Evolutionary conservation across 2,888 invertebrate species (phyloP).

Genomic region (Smittia aterrima): DNA sequence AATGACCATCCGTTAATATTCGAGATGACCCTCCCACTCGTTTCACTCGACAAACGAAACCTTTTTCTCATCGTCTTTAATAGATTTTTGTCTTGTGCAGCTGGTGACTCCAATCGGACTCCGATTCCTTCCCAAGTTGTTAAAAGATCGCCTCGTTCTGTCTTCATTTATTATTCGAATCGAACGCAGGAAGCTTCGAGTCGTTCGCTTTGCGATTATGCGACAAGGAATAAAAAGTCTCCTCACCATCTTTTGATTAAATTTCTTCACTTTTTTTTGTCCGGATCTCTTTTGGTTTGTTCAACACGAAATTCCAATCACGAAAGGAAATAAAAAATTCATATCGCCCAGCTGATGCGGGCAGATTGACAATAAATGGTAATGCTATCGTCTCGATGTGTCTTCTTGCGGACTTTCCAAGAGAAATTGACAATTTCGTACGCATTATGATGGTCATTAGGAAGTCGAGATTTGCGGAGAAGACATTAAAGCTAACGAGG

Average conservation of each 20-base stretch:
- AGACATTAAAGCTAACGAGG: neutral
- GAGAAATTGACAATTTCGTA: neutral
- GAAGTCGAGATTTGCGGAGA: neutral
- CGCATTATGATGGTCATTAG: slow-evolving; percentile 7
- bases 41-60: neutral
- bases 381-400: slow-evolving; percentile 15
- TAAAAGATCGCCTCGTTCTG: neutral
- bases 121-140: neutral
- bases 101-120: slow-evolving; percentile 37
- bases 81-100: slow-evolving; percentile 31
- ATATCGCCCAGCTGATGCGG: slow-evolving; percentile 38
- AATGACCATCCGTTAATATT: slow-evolving; percentile 34
- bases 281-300: neutral
- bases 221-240: slow-evolving; percentile 19
- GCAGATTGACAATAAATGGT: slow-evolving; percentile 36
- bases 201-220: slow-evolving; percentile 32
- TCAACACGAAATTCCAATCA: slow-evolving; percentile 34
- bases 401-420: neutral
- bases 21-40: slow-evolving; percentile 9
- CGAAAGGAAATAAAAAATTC: slow-evolving; percentile 37
- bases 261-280: slow-evolving; percentile 4
- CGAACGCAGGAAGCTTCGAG: neutral
- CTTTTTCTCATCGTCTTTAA: slow-evolving; percentile 23
- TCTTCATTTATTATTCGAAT: slow-evolving; percentile 23
- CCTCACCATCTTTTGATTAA: slow-evolving; percentile 14